Evolutionary conservation across 92 coral and sea anemone species (phyloP), one percentile per base, ranked within the genome.

Genomic region (Palythoa caribaeorum): DNA sequence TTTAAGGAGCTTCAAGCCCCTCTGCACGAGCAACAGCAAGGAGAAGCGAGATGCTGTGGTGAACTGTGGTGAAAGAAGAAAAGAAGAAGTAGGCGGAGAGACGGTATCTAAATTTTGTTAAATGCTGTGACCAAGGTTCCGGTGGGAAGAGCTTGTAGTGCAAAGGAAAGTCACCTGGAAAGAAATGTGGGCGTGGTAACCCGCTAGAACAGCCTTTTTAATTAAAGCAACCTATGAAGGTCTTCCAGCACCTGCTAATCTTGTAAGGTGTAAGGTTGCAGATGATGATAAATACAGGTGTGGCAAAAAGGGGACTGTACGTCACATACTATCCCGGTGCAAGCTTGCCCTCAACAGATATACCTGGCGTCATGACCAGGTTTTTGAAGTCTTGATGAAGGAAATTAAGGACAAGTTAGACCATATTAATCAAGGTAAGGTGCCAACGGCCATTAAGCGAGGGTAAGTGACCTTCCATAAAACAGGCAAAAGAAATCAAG

Each of bases 171-270:
- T 87, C 53, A 35, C 57, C 54, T 84, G 80, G 88, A 84, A 84
- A 84, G 78, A 84, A 65, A 21, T 69, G 15, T 88, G 90, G 90
- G 90, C 84, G 12, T 88, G 90, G 87, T 83, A 88, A 66, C 79
- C 70, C 14, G 90, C 80, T 35, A 81, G 52, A 15, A 21, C 73
- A 9, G 71, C 71, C 52, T 71, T 71, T 52, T 36, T 87, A 28
- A 50, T 80, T 38, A 71, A 38, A 54, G 37, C 90, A 50, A 88
- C 87, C 13, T 87, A 80, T 15, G 73, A 88, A 15, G 53, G 16
- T 77, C 80, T 88, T 8, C 80, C 71, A 79, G 53, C 48, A 0
- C 2, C 90, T 17, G 78, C 90, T 3, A 78, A 87, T 52, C 70
- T 78, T 57, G 86, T 87, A 21, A 21, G 78, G 1, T 78, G 86